These are phyloP conservation scores for Sesia bembeciformis DNA, from an alignment of 2,888 invertebrate genomes.

Conservation along the genomic window DNA sequence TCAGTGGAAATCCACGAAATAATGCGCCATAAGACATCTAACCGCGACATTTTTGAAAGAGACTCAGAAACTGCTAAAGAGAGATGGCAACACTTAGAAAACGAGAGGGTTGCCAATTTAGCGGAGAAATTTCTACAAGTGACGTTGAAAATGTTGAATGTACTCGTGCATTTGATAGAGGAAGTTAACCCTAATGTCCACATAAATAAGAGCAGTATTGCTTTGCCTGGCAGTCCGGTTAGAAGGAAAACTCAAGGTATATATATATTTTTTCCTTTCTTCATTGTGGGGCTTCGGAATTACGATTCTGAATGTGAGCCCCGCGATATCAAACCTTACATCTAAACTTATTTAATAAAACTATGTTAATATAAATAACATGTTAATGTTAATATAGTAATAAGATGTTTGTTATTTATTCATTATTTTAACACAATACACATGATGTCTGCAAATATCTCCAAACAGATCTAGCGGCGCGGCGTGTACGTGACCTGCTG, in stretches of 20 bases:
- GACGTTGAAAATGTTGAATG: constrained; percentile 80
- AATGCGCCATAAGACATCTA: constrained; percentile 43
- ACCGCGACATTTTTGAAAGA: constrained; percentile 54
- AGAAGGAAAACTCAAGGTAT: constrained; percentile 60
- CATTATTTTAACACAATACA: too few relatives aligned
- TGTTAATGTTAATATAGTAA: too few relatives aligned
- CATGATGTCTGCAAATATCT: too few relatives aligned
- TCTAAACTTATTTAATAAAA: too few relatives aligned
- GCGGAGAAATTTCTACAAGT: constrained; percentile 80
- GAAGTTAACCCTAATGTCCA: constrained; percentile 75
- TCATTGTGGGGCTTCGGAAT: not conserved
- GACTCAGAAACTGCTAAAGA: constrained; percentile 39
- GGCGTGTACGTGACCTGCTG: too few relatives aligned
- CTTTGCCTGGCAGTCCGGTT: constrained; percentile 74
- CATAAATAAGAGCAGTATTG: constrained; percentile 60
- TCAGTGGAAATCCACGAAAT: constrained; percentile 62
- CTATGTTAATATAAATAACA: too few relatives aligned
- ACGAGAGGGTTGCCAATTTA: constrained; percentile 53
- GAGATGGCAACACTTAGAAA: constrained; percentile 59
- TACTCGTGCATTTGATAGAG: constrained; percentile 84
- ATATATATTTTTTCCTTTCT: not conserved
- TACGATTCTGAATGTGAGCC: too few relatives aligned
- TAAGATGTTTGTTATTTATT: too few relatives aligned
- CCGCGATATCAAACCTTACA: too few relatives aligned
- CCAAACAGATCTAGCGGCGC: too few relatives aligned